Percentiles rank a stretch among this genome's conserved stretches.
phyloP scores from a whole-genome alignment of 2,113 vertebrate species.

The Drymodes brunneopygia region DNA sequence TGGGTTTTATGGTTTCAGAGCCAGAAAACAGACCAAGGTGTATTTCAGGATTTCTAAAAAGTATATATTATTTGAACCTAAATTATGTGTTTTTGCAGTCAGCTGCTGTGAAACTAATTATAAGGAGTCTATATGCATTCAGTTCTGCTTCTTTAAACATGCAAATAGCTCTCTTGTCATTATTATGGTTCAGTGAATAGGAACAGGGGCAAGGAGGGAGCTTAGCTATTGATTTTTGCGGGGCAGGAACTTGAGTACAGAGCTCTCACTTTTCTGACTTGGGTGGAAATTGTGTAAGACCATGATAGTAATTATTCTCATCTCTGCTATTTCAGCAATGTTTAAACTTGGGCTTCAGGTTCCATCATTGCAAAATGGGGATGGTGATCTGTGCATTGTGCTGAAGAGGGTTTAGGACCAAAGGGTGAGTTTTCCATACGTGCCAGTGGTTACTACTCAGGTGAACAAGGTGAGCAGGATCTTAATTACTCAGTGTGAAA shows the following conservation, averaged over 20 bases:
- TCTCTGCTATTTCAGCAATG: background rate
- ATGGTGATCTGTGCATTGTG: background rate
- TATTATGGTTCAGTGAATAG: conserved; percentile 50
- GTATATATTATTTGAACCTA: conserved; percentile 36
- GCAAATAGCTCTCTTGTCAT: conserved; percentile 55
- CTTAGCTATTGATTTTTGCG: conserved; percentile 33
- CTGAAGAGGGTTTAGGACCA: background rate
- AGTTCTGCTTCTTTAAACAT: conserved; percentile 60
- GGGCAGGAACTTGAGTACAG: conserved; percentile 18
- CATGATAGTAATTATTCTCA: background rate
- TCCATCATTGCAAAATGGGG: background rate
- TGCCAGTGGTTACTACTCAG: background rate
- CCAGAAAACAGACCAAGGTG: background rate
- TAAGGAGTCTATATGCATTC: conserved; percentile 25
- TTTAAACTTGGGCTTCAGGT: conserved; percentile 14
- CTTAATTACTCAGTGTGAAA: conserved; percentile 11
- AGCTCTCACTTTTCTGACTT: conserved; percentile 8
- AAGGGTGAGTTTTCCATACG: background rate
- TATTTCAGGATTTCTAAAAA: background rate
- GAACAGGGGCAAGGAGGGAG: conserved; percentile 26
- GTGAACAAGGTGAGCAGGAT: background rate
- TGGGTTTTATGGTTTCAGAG: background rate
- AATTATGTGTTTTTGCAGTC: conserved; percentile 9
- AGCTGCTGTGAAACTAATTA: conserved; percentile 50
- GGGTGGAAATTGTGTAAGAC: background rate